Evolutionary conservation across 2,797 vertebrate species (phyloP).

Genomic region (Ficedula albicollis): DNA sequence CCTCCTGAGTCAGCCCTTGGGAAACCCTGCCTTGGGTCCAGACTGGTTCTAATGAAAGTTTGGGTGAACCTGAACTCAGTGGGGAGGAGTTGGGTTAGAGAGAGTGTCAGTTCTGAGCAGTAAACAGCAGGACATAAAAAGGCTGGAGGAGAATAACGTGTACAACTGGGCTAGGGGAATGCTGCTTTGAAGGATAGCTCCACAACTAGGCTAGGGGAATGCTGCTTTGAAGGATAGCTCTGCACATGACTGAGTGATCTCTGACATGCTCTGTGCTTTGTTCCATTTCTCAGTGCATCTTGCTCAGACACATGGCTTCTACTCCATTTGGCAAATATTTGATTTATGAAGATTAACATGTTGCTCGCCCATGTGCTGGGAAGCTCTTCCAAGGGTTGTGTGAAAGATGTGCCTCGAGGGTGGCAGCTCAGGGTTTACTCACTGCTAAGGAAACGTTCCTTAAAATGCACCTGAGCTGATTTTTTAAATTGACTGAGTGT

Average conservation of each 20-base stretch:
- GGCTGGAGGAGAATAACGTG: not conserved
- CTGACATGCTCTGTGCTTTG: not conserved
- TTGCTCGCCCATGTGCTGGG: conserved; percentile 29
- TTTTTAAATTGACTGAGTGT: conserved; percentile 38
- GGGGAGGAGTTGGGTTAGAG: not conserved
- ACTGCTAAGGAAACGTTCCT: not conserved
- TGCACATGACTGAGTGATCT: not conserved
- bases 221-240: not conserved
- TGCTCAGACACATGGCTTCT: conserved; percentile 46
- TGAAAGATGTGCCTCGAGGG: conserved; percentile 44
- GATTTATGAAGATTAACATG: conserved; percentile 53
- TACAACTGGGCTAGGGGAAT: not conserved
- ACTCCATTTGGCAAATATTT: conserved; percentile 52
- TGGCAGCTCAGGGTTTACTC: not conserved
- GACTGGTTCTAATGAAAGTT: not conserved
- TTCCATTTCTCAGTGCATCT: conserved; percentile 4
- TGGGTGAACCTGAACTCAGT: not conserved
- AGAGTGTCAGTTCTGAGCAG: not conserved
- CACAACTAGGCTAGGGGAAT: not conserved
- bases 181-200: not conserved
- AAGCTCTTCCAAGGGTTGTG: conserved; percentile 29
- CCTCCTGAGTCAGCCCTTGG: not conserved
- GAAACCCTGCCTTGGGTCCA: not conserved
- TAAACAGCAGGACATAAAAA: not conserved
- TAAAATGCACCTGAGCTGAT: conserved; percentile 35